Evolutionary conservation across 1,140 invertebrate species (phyloP).

Genomic region (Leptinotarsa lineolata): DNA sequence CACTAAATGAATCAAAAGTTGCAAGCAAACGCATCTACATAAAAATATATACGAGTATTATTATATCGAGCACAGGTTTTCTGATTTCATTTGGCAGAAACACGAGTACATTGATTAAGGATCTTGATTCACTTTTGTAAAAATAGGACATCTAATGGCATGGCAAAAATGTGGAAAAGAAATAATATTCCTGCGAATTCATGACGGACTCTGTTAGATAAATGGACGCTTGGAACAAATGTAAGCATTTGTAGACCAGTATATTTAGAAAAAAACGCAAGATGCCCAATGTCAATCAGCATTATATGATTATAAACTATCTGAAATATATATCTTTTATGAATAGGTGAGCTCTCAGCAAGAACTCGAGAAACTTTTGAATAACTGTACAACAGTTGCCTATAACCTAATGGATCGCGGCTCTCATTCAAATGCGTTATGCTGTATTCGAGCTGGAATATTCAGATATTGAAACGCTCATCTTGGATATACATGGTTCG

Average conservation of each 20-base stretch:
- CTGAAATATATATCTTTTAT: constrained; percentile 7
- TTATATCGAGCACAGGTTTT: constrained; percentile 48
- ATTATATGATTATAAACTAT: constrained; percentile 19
- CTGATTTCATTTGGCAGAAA: constrained; percentile 43
- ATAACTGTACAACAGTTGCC: neutral
- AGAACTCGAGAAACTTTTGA: neutral
- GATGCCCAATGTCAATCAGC: constrained; percentile 1
- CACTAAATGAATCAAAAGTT: constrained; percentile 53
- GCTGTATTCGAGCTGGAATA: neutral
- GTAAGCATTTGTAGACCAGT: constrained; percentile 37
- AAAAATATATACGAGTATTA: constrained; percentile 51
- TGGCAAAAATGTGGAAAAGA: neutral
- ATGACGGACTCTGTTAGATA: constrained; percentile 41
- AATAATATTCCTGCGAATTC: constrained; percentile 23
- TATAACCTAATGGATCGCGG: neutral
- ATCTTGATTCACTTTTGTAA: constrained; percentile 46
- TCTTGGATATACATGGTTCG: neutral
- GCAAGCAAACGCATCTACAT: constrained; percentile 55
- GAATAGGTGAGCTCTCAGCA: neutral
- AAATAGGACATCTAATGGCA: constrained; percentile 43
- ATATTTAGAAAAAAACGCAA: constrained; percentile 28
- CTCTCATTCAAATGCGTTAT: neutral
- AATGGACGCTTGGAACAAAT: constrained; percentile 31
- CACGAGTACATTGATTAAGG: constrained; percentile 47
- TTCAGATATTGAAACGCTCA: neutral